These are phyloP conservation scores for Erannis defoliaria DNA, from an alignment of 2,888 invertebrate genomes.

Conservation along the genomic window DNA sequence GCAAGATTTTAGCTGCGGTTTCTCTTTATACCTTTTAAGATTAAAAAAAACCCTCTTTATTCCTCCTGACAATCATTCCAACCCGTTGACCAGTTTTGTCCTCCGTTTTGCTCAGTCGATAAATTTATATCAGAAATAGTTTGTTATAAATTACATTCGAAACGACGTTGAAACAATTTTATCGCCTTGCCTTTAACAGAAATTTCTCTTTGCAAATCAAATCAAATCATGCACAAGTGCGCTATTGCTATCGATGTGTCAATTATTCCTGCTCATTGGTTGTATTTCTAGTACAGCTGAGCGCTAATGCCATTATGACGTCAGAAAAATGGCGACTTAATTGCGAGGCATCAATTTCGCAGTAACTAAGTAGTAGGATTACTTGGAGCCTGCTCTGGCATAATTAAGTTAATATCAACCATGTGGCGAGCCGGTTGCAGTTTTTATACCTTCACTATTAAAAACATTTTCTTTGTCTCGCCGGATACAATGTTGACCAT, in stretches of 20 bases:
- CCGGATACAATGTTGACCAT: constrained; percentile 65
- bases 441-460: constrained; percentile 52
- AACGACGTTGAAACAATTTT: no score
- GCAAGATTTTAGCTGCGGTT: no score
- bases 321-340: constrained; percentile 9
- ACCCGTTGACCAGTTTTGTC: no score
- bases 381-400: constrained; percentile 11
- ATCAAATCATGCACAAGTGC: no score
- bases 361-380: constrained; percentile 16
- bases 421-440: constrained; percentile 47
- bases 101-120: no score
- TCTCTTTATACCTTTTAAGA: no score
- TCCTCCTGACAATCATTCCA: no score
- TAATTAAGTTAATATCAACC: constrained; percentile 62
- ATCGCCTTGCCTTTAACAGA: no score
- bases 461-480: constrained; percentile 61
- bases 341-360: constrained; percentile 20
- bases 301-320: neutral
- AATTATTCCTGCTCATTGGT: constrained; percentile 4
- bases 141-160: no score
- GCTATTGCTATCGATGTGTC: neutral
- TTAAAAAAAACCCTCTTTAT: no score
- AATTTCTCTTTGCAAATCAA: no score
- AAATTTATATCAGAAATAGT: no score
- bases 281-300: neutral